Conservation (phyloP, 2,888 invertebrate species). For the Prostheceraeus crozeri region DNA sequence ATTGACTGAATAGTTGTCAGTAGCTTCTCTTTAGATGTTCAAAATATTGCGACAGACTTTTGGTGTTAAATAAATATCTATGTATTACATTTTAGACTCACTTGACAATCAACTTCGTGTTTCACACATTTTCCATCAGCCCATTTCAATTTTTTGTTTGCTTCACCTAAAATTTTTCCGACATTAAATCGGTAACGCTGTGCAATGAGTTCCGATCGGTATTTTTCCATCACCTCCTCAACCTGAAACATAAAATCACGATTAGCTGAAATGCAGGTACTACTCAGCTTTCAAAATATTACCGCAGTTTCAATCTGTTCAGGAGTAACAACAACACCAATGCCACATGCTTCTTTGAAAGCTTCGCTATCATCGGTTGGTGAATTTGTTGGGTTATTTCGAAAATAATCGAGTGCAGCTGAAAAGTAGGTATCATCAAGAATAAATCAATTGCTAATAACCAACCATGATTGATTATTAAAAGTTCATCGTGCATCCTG, state of each 20-base stretch:
- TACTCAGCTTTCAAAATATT: slow-evolving; percentile 39
- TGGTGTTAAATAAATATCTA: too few species aligned
- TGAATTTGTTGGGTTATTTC: slow-evolving; percentile 63
- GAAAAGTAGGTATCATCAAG: too few species aligned
- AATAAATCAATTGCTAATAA: too few species aligned
- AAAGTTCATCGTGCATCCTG: too few species aligned
- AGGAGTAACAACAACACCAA: slow-evolving; percentile 76
- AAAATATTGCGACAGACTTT: too few species aligned
- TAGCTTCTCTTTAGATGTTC: too few species aligned
- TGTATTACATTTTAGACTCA: too few species aligned
- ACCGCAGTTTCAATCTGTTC: slow-evolving; percentile 80
- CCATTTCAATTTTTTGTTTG: slow-evolving; percentile 72
- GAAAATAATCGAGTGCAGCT: slow-evolving; percentile 75
- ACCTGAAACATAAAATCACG: slow-evolving; percentile 56
- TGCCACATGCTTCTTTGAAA: slow-evolving; percentile 76
- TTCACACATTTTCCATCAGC: slow-evolving; percentile 91
- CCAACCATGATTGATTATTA: too few species aligned
- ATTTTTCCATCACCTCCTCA: slow-evolving; percentile 65
- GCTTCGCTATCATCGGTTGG: slow-evolving; percentile 60
- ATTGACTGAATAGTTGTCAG: too few species aligned
- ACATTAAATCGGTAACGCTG: slow-evolving; percentile 62
- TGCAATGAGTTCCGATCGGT: slow-evolving; percentile 60
- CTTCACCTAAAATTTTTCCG: slow-evolving; percentile 70
- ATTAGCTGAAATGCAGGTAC: not conserved
- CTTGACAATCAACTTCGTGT: slow-evolving; percentile 82